Evolutionary conservation across 2,797 vertebrate genomes (phyloP), one percentile per base, ranked within the genome.

Genomic region (Enteromius treurensis): DNA sequence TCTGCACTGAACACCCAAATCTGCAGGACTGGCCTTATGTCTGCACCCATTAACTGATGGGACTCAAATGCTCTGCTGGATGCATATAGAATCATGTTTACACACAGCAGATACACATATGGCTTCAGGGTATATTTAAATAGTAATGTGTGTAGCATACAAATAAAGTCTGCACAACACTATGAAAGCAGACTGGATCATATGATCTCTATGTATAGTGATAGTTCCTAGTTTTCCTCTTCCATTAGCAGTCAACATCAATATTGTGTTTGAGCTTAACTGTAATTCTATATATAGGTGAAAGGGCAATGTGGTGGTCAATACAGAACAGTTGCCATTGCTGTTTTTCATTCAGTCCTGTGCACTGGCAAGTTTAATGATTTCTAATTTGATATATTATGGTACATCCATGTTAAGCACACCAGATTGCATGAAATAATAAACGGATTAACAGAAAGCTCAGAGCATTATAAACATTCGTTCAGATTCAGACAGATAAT

Each of bases 251-350:
- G 47, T 55, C 60, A 10, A 19, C 73, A 82, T 82, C 32, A 68
- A 45, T 82, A 68, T 68, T 58, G 81, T 55, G 23, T 55, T 42
- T 67, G 45, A 58, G 62, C n/a, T 4, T 45, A 82, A 82, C n/a
- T 68, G 62, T 58, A 76, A 58, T 55, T 76, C 80, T 68, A 68
- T 82, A 55, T 67, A 29, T 21, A 47, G 62, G 73, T 82, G 73
- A 82, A 68, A 82, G 71, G 60, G 9, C 73, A 75, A 40, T 0
- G 3, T 23, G 21, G 42, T 11, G 32, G 71, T 82, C 80, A 82
- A 67, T 65, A 77, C 9, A 60, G 32, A 70, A 40, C 55, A 49
- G 53, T 34, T 17, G 9, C 1, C 34, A 60, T 58, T 47, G 3
- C 40, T 14, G 21, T 40, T 26, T 40, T 37, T 81, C 58, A 65